Evolutionary conservation across 2,797 vertebrate species (phyloP).

Genomic region (Lutra lutra): DNA sequence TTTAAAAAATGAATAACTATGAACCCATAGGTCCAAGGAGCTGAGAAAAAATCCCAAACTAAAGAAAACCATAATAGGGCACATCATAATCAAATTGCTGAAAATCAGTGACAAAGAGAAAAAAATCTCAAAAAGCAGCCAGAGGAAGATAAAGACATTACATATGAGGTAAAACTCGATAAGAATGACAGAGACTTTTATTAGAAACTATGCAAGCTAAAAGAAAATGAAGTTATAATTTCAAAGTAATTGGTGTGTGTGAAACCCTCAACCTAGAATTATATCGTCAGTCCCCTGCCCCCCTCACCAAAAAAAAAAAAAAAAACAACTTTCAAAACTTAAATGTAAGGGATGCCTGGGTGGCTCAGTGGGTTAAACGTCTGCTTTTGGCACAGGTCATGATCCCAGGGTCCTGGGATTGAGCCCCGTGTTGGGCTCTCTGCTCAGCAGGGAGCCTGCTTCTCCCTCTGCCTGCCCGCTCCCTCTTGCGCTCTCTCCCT

Average conservation of each 20-base stretch:
- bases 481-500: no score
- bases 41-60: neutral
- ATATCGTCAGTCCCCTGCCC: neutral
- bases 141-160: neutral
- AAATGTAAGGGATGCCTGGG: no score
- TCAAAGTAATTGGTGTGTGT: neutral
- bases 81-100: neutral
- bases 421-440: no score
- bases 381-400: no score
- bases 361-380: no score
- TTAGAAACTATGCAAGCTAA: neutral
- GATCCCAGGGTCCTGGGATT: no score
- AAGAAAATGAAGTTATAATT: neutral
- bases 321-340: no score
- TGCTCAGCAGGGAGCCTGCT: no score
- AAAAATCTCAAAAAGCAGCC: neutral
- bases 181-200: conserved; percentile 5
- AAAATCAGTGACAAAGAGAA: neutral
- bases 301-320: no score
- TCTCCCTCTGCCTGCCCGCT: no score
- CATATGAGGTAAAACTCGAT: neutral
- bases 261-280: neutral
- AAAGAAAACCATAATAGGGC: neutral
- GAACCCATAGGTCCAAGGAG: neutral
- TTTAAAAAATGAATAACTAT: neutral